These are phyloP conservation scores for Notothenia rossii DNA, from an alignment of 2,113 vertebrate species.

Conservation along the genomic window DNA sequence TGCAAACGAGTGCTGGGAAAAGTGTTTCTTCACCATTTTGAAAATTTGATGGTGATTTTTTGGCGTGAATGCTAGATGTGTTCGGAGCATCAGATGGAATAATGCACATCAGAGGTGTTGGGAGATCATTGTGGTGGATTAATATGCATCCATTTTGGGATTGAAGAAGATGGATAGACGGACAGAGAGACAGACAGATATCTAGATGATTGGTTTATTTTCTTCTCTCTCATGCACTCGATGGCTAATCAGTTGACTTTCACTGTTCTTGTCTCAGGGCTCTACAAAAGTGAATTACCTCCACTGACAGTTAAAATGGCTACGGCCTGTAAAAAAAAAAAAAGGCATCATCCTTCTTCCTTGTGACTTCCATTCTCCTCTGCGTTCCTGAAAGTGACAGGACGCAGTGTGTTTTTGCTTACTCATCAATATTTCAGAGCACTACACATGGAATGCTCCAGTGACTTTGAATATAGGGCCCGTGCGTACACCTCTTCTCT, in stretches of 20 bases:
- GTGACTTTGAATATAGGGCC: constrained; percentile 79
- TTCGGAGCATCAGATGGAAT: constrained; percentile 66
- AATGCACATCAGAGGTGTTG: constrained; percentile 65
- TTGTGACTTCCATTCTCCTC: constrained; percentile 71
- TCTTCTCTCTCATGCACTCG: constrained; percentile 27
- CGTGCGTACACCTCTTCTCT: constrained; percentile 62
- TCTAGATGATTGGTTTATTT: constrained; percentile 24
- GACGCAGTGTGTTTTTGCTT: constrained; percentile 81
- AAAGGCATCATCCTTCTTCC: constrained; percentile 74
- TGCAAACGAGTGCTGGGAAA: constrained; percentile 74
- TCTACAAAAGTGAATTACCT: constrained; percentile 61
- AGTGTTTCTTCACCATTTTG: constrained; percentile 69
- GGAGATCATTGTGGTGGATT: constrained; percentile 50
- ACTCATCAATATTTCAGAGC: constrained; percentile 84
- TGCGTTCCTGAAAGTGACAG: constrained; percentile 78
- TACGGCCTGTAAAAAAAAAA: constrained; percentile 21
- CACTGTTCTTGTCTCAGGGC: constrained; percentile 16
- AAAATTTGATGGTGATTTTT: constrained; percentile 75
- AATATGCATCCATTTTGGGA: constrained; percentile 39
- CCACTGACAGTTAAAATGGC: constrained; percentile 65
- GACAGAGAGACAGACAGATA: neutral
- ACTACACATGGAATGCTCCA: constrained; percentile 79
- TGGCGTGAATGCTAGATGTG: constrained; percentile 40
- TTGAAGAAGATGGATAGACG: constrained; percentile 15
- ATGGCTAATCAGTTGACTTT: constrained; percentile 55